Evolutionary conservation across 2,113 vertebrate species (phyloP).

Genomic region (Eubucco bourcierii): DNA sequence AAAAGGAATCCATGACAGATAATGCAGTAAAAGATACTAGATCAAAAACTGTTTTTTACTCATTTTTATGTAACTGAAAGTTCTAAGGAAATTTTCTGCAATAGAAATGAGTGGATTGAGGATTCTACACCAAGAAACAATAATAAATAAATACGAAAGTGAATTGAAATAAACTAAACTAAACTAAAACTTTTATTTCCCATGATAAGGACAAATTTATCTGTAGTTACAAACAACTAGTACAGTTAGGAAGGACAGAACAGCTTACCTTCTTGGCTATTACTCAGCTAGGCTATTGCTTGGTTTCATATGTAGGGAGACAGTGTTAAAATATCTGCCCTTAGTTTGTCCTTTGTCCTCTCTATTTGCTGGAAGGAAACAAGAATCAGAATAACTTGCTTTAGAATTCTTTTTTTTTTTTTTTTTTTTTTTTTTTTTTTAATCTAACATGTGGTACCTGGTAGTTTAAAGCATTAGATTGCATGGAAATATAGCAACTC

Average conservation of each 20-base stretch:
- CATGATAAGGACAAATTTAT: not conserved
- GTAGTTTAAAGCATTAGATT: not conserved
- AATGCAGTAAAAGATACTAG: not conserved
- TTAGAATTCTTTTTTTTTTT: not conserved
- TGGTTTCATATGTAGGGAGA: not conserved
- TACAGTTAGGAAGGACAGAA: not conserved
- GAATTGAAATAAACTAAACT: not conserved
- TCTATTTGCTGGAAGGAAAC: not conserved
- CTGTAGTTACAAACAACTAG: not conserved
- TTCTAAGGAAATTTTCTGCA: not conserved
- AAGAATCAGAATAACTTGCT: not conserved
- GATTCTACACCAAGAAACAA: not conserved
- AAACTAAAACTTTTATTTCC: not conserved
- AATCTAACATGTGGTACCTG: not conserved
- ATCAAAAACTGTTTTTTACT: conserved; percentile 8
- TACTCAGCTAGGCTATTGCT: not conserved
- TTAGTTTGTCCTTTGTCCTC: not conserved
- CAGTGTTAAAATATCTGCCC: not conserved
- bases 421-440: not conserved
- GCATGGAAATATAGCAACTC: not conserved
- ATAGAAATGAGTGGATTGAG: not conserved
- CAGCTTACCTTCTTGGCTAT: not conserved
- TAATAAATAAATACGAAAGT: not conserved
- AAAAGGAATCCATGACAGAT: not conserved
- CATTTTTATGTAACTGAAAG: not conserved